Evolutionary conservation across 2,113 vertebrate genomes (phyloP), one percentile per base, ranked within the genome.

Genomic region (Egretta garzetta): DNA sequence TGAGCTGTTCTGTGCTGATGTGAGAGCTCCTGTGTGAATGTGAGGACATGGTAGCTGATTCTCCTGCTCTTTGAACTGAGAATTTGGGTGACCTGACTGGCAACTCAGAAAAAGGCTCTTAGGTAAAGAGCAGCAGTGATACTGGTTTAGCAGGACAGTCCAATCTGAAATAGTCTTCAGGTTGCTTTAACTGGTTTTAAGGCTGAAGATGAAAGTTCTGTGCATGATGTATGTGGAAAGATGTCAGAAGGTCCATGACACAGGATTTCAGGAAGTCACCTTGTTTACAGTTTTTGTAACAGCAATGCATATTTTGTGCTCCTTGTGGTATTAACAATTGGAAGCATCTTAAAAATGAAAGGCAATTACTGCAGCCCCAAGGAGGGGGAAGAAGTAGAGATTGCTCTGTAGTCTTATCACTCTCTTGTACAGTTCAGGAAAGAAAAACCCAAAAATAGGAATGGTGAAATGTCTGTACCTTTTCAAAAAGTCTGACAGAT

Each of bases 81-180:
- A 60, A 76, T 83, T 39, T 55, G 24, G 33, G 18, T 74, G 83
- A 37, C 67, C 49, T 74, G 63, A 55, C 33, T 73, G 53, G 63
- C 49, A 76, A 26, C 35, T 50, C 37, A 68, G n/a, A 39, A 49
- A 68, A 56, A 66, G 52, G 21, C 59, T 82, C 43, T 17, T 21
- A 59, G 67, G 12, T 35, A 60, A 93, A 90, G 62, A 53, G 37
- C 72, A 86, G 80, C 52, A 60, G 82, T 5, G 22, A 24, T 75
- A 33, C 85, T 82, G 80, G 80, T 76, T 93, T 86, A 80, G 67
- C 72, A 91, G 60, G 76, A 77, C 55, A 63, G 83, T 67, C 75
- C 83, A 50, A 71, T 45, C 50, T 86, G 53, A 76, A 88, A 33
- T 15, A 76, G 71, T 58, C 50, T 92, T 80, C 30, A 68, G 62